Conservation (phyloP, 2,797 vertebrate species). For the Sebastes baramenuke region DNA sequence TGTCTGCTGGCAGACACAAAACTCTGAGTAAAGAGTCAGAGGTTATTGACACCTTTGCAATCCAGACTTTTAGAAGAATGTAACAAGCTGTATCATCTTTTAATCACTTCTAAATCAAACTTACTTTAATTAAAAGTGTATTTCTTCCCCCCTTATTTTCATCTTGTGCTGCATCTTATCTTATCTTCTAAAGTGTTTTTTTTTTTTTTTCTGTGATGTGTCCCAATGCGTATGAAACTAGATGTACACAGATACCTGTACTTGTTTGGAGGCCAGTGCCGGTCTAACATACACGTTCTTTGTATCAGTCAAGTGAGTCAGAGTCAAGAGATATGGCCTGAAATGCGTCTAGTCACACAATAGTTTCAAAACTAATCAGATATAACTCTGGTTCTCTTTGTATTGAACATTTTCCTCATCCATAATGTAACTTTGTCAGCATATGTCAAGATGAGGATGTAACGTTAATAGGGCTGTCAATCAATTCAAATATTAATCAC, state of each 20-base stretch:
- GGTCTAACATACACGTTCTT: background rate
- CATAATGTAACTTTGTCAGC: background rate
- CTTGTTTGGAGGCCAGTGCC: background rate
- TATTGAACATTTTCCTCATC: background rate
- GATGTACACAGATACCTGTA: background rate
- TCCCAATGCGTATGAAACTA: background rate
- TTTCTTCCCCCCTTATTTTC: background rate
- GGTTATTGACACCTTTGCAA: no score
- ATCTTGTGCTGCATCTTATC: no score
- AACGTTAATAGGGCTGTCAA: background rate
- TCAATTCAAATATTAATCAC: no score
- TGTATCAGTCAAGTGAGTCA: background rate
- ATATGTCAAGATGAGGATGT: background rate
- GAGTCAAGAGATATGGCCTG: background rate
- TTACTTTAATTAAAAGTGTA: background rate
- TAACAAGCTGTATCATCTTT: background rate
- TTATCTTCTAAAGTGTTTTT: no score
- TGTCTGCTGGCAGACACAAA: background rate
- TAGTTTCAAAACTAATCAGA: background rate
- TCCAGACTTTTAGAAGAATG: no score
- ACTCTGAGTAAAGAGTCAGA: background rate
- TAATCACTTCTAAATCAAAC: background rate
- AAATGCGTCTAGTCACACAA: background rate
- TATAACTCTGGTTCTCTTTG: background rate
- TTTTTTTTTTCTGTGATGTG: background rate